phyloP scores from a whole-genome alignment of 2,113 vertebrate genomes.

The Ranitomeya variabilis region DNA sequence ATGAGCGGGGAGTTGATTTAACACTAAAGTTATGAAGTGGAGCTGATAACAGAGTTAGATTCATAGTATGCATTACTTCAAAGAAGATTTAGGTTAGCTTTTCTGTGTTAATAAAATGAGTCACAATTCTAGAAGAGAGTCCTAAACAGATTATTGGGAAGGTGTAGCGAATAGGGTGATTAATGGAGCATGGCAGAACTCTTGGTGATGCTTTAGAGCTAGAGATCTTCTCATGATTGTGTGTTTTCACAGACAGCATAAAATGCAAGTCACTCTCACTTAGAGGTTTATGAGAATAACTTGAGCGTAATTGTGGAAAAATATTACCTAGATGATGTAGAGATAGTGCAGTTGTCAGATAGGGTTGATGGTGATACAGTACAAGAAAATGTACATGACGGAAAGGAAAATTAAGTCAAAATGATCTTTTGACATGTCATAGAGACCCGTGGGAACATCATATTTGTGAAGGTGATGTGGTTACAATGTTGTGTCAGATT shows the following conservation, averaged over 20 bases:
- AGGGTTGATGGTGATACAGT: neutral
- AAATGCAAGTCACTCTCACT: neutral
- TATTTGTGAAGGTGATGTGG: neutral
- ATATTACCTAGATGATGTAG: neutral
- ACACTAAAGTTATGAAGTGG: no score
- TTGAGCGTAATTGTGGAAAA: neutral
- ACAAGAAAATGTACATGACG: neutral
- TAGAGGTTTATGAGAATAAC: neutral
- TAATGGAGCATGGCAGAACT: conserved; percentile 56
- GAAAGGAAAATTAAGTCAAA: neutral
- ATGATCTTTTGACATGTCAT: neutral
- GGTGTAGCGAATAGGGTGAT: conserved; percentile 59
- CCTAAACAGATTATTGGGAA: conserved; percentile 62
- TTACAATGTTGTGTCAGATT: neutral
- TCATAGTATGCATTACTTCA: neutral
- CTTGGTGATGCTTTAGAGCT: conserved; percentile 60
- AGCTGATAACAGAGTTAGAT: no score
- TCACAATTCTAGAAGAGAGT: conserved; percentile 60
- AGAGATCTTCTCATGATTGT: conserved; percentile 61
- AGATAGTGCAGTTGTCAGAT: neutral
- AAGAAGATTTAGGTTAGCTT: conserved; percentile 5
- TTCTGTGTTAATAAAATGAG: conserved; percentile 63
- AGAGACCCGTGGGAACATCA: neutral
- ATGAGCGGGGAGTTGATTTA: no score
- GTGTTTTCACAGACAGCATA: conserved; percentile 57